Evolutionary conservation across 2,797 vertebrate genomes (phyloP), one percentile per base, ranked within the genome.

Genomic region (Enteromius paludinosus): DNA sequence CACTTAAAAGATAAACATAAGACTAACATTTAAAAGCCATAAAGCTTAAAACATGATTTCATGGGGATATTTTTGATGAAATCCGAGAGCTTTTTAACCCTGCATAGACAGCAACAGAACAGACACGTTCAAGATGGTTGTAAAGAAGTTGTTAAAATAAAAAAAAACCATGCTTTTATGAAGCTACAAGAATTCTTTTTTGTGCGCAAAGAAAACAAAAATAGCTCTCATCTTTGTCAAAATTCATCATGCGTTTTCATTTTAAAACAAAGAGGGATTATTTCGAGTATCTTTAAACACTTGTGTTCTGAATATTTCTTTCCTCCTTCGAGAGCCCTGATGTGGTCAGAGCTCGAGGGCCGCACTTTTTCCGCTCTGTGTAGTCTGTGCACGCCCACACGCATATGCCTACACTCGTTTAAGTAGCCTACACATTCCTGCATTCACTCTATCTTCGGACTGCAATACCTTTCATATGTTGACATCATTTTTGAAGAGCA

Each of bases 311-410:
- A 77, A 23, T 65, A 45, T 17, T 59, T 81, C 17, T 30, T 52
- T 76, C 65, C 72, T 75, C 45, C 61, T 79, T 77, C 28, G 35
- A 43, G 78, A 80, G 66, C 78, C 62, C 78, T 77, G 74, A 83
- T 83, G 72, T 81, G 78, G 73, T 84, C 82, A 64, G 66, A 66
- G 79, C 82, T 77, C n/a, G 54, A 79, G 75, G 69, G 52, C 81
- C 49, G 41, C 73, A 64, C 64, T 79, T 83, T 83, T 81, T 80
- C 18, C 20, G 3, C 83, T 84, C 86, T 47, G 78, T 77, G 66
- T 83, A 81, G 89, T 82, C 84, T 87, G 66, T 43, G 77, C 66
- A 68, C 77, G 84, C 88, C 86, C 76, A 62, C 81, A 82, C 75
- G n/a, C 76, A 43, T 76, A 61, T 81, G 49, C 78, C 71, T 62